A percentile compares a stretch with the other conserved stretches of the same genome.
phyloP scores from a whole-genome alignment of 2,113 vertebrate genomes.

The Leiothrix lutea region DNA sequence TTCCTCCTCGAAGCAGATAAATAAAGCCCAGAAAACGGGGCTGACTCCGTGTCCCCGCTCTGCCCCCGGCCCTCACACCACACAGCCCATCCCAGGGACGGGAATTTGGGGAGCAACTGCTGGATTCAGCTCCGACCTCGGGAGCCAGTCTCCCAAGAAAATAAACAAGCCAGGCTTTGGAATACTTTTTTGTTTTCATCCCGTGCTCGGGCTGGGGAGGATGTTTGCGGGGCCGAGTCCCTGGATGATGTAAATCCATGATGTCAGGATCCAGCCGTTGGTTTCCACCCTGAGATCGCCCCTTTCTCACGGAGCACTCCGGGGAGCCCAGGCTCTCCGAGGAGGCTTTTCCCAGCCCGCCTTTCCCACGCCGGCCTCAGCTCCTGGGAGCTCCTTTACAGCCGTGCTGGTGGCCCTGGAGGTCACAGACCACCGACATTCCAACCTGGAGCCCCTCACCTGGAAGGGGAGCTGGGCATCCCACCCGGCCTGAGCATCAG shows the following conservation, averaged over 20 bases:
- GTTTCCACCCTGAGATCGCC: background rate
- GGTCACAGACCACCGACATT: background rate
- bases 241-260: background rate
- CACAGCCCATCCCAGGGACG: background rate
- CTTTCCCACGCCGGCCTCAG: background rate
- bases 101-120: background rate
- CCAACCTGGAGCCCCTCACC: background rate
- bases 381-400: background rate
- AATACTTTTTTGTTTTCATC: background rate
- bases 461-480: background rate
- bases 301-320: background rate
- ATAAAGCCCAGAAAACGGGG: background rate
- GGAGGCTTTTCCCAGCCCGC: background rate
- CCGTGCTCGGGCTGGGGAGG: background rate
- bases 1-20: background rate
- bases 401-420: background rate
- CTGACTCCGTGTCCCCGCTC: rapidly evolving
- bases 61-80: rapidly evolving
- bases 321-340: rapidly evolving
- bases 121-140: rapidly evolving
- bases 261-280: background rate
- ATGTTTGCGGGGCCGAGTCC: background rate
- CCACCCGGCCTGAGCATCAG: rapidly evolving
- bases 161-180: background rate
- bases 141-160: background rate